Evolutionary conservation across 2,888 invertebrate species (phyloP).

Genomic region (Brenthis hecate): DNA sequence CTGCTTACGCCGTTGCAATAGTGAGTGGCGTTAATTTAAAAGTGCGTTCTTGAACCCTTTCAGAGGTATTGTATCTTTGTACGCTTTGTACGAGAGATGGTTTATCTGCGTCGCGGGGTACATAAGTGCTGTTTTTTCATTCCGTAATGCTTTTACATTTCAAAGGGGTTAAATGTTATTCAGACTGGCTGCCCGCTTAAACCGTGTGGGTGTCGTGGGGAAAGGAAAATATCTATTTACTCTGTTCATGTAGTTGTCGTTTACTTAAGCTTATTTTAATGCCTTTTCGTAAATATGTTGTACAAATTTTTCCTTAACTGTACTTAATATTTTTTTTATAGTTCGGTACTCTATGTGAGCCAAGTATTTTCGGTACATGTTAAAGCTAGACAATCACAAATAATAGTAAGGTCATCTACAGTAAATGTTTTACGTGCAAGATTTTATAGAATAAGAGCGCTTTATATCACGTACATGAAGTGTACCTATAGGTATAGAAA

Average conservation of each 20-base stretch:
- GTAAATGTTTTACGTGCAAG: slow-evolving; percentile 1
- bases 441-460: slow-evolving; percentile 10
- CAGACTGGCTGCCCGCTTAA: slow-evolving; percentile 76
- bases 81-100: slow-evolving; percentile 81
- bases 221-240: slow-evolving; percentile 52
- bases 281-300: neutral
- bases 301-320: neutral
- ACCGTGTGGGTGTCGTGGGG: slow-evolving; percentile 76
- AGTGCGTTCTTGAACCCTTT: slow-evolving; percentile 83
- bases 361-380: neutral
- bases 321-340: neutral
- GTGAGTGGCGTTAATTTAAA: slow-evolving; percentile 76
- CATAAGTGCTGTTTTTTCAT: slow-evolving; percentile 83
- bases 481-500: no score
- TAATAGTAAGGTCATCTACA: slow-evolving; percentile 11
- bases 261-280: slow-evolving; percentile 3
- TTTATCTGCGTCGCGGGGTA: slow-evolving; percentile 81
- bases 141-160: slow-evolving; percentile 83
- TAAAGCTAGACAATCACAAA: neutral
- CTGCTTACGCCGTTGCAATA: slow-evolving; percentile 58
- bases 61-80: slow-evolving; percentile 83
- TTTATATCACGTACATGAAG: slow-evolving; percentile 3
- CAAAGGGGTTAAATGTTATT: slow-evolving; percentile 82
- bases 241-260: slow-evolving; percentile 26
- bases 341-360: neutral